phyloP scores from a whole-genome alignment of 2,113 vertebrate species.

The Emydura subglobosa region DNA sequence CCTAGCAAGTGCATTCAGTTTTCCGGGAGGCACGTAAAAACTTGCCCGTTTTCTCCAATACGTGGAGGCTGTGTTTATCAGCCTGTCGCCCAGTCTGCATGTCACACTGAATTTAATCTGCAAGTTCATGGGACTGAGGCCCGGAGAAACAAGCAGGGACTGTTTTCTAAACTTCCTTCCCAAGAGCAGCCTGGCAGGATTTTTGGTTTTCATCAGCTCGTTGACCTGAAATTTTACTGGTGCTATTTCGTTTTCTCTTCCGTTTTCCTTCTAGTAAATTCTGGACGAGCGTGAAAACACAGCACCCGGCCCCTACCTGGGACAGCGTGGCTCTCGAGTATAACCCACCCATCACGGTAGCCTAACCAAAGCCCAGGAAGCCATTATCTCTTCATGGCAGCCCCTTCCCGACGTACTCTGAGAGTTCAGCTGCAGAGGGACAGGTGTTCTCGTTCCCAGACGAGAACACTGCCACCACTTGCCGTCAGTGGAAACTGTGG shows the following conservation, averaged over 20 bases:
- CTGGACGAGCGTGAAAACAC: background rate
- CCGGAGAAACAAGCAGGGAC: background rate
- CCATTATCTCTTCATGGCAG: background rate
- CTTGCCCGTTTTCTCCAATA: fast-evolving
- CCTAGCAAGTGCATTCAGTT: fast-evolving
- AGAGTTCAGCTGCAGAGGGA: background rate
- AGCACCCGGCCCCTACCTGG: fast-evolving
- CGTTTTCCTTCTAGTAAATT: background rate
- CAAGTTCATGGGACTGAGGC: fast-evolving
- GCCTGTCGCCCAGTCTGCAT: fast-evolving
- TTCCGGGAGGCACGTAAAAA: background rate
- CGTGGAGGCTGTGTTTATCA: fast-evolving
- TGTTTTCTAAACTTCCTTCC: background rate
- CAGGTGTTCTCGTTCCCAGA: no score
- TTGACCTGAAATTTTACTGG: background rate
- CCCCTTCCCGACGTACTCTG: background rate
- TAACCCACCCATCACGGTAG: background rate
- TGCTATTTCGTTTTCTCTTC: background rate
- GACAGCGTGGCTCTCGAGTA: background rate
- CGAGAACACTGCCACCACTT: background rate
- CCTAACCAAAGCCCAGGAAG: fast-evolving
- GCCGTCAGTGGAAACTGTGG: background rate
- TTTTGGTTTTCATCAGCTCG: background rate
- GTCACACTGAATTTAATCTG: background rate
- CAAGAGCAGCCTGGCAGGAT: background rate